phyloP scores from a whole-genome alignment of 2,888 invertebrate genomes.

The Polydrusus pterygomalis region DNA sequence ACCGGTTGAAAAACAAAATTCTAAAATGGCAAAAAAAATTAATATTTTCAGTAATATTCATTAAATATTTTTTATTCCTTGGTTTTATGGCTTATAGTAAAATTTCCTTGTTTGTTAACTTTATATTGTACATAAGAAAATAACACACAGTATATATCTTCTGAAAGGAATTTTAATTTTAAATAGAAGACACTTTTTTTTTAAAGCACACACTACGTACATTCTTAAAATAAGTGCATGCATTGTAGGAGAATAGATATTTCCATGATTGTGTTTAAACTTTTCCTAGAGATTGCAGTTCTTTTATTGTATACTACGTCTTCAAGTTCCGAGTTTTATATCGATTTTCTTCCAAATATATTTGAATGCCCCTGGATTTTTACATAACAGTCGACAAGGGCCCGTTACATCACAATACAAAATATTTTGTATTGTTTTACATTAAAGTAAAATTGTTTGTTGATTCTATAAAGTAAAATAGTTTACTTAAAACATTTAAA shows the following conservation, averaged over 20 bases:
- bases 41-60: too few species aligned
- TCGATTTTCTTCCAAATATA: conserved; percentile 25
- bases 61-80: too few species aligned
- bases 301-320: conserved; percentile 7
- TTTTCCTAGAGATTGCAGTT: not conserved
- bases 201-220: too few species aligned
- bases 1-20: too few species aligned
- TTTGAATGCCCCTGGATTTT: conserved; percentile 15
- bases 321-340: conserved; percentile 15
- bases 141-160: too few species aligned
- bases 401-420: not conserved
- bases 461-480: not conserved
- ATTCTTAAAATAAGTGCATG: not conserved
- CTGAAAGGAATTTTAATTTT: too few species aligned
- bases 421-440: not conserved
- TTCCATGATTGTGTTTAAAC: conserved; percentile 11
- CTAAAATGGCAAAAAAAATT: too few species aligned
- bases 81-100: too few species aligned
- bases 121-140: too few species aligned
- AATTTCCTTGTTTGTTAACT: too few species aligned
- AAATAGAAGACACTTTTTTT: not conserved
- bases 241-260: not conserved
- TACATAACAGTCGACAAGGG: conserved; percentile 26
- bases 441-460: not conserved
- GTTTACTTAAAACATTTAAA: too few species aligned